Conservation (phyloP, 2,113 vertebrate genomes). For the Capra hircus region DNA sequence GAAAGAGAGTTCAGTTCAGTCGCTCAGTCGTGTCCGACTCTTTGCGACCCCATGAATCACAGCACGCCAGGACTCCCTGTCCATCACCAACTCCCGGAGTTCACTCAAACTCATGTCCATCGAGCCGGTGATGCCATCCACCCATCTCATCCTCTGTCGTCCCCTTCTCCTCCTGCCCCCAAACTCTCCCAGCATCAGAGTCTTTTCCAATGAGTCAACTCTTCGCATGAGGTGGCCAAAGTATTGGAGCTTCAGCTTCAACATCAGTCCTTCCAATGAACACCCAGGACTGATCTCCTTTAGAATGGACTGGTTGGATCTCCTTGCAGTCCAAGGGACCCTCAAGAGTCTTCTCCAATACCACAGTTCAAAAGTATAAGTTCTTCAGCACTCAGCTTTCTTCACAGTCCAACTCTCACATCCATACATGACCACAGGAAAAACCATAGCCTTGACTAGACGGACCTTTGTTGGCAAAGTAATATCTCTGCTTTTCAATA, state of each 20-base stretch:
- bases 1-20: neutral
- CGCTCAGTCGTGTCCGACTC: rapidly evolving
- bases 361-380: neutral
- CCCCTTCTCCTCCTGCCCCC: neutral
- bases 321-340: neutral
- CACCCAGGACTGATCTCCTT: neutral
- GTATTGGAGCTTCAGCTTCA: neutral
- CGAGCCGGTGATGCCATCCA: rapidly evolving
- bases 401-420: neutral
- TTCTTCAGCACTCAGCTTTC: neutral
- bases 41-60: neutral
- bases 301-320: neutral
- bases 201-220: neutral
- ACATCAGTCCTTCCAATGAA: neutral
- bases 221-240: neutral
- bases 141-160: neutral
- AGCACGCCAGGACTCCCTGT: neutral
- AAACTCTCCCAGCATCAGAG: neutral
- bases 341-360: neutral
- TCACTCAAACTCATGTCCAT: neutral
- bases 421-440: neutral
- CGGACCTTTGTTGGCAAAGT: neutral
- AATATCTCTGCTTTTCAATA: neutral
- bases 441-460: neutral
- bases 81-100: neutral